phyloP scores from a whole-genome alignment of 2,113 vertebrate species.

The Cichladusa arquata region DNA sequence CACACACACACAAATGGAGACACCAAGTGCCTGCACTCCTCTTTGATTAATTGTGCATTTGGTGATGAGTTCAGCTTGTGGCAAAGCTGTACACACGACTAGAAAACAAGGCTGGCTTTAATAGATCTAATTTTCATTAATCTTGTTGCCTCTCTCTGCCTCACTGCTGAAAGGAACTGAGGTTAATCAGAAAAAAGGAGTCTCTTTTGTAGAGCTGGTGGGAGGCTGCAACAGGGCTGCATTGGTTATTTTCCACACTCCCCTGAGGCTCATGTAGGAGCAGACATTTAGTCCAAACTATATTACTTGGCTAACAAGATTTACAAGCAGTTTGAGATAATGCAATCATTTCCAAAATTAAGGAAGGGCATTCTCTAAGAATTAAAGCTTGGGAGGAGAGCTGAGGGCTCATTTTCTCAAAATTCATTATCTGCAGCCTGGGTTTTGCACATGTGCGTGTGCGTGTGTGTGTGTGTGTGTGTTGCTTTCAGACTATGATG shows the following conservation, averaged over 20 bases:
- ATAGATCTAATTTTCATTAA: conserved; percentile 18
- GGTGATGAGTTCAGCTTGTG: background rate
- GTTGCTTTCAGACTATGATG: background rate
- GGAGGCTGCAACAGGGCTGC: background rate
- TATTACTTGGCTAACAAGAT: conserved; percentile 49
- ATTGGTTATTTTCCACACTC: conserved; percentile 44
- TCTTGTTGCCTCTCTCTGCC: background rate
- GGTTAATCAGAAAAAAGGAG: conserved; percentile 3
- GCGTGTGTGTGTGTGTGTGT: background rate
- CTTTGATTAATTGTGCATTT: background rate
- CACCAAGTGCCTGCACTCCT: background rate
- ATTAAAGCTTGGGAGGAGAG: background rate
- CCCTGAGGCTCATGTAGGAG: background rate
- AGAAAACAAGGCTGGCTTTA: background rate
- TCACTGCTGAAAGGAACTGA: background rate
- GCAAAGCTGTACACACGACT: background rate
- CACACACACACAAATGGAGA: accelerated
- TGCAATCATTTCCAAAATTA: background rate
- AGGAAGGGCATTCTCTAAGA: background rate
- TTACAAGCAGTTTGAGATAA: conserved; percentile 46
- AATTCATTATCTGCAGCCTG: background rate
- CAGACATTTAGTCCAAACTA: conserved; percentile 28
- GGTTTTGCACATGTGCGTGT: background rate
- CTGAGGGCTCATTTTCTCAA: background rate
- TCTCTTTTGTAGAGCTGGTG: background rate